phyloP scores from a whole-genome alignment of 2,888 invertebrate species.

The Eurois occulta region DNA sequence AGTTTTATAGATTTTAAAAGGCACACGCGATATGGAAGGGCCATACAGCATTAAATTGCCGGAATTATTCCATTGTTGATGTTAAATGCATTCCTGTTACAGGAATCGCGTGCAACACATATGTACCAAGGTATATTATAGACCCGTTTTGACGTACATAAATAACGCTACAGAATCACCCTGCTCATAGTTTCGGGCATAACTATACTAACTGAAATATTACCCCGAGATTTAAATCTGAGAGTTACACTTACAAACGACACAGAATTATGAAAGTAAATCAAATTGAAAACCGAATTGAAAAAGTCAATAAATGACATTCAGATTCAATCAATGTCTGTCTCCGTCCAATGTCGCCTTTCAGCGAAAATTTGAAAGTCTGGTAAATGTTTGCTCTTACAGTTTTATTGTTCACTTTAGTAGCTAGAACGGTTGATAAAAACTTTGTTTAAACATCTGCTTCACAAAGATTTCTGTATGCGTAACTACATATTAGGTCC shows the following conservation, averaged over 20 bases:
- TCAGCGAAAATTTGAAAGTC: constrained; percentile 39
- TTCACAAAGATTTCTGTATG: constrained; percentile 64
- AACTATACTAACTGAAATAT: constrained; percentile 34
- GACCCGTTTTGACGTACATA: constrained; percentile 1
- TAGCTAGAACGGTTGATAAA: constrained; percentile 50
- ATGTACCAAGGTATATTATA: constrained; percentile 67
- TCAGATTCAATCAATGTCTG: constrained; percentile 34
- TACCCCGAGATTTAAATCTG: constrained; percentile 29
- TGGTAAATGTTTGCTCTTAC: constrained; percentile 24
- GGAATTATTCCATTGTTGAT: constrained; percentile 85
- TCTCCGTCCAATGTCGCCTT: constrained; percentile 15
- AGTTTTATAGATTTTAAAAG: constrained; percentile 76
- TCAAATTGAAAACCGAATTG: constrained; percentile 35
- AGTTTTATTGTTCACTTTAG: constrained; percentile 42
- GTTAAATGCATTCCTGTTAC: constrained; percentile 86
- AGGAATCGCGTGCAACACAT: constrained; percentile 83
- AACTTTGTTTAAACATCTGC: constrained; percentile 64
- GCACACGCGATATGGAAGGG: constrained; percentile 82
- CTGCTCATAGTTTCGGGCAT: constrained; percentile 6
- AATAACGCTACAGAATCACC: constrained; percentile 9
- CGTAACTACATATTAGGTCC: constrained; percentile 54
- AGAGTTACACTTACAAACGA: constrained; percentile 38
- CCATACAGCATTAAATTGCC: constrained; percentile 84
- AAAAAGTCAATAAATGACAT: constrained; percentile 33
- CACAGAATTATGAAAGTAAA: constrained; percentile 46